Evolutionary conservation across 23 tunicate species (phyloP), one percentile per base, ranked within the genome.

Genomic region (Trididemnum miniatum): DNA sequence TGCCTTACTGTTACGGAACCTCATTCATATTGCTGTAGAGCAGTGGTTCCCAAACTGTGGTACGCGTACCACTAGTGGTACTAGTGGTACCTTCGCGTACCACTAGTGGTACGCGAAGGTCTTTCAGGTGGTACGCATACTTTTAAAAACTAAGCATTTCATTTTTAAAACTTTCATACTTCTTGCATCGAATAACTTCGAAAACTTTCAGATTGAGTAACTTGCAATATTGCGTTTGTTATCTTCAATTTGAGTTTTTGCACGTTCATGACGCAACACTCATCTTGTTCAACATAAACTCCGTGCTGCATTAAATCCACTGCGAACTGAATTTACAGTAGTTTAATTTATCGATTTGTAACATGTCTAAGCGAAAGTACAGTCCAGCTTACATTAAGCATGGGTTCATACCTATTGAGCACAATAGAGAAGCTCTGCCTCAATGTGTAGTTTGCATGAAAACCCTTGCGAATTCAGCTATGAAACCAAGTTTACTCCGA

Each of bases 101-200:
- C n/a, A n/a, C 83, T 39, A 74, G 82, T 77, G 67, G 82, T 80
- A 80, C 63, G 75, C 84, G 76, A 80, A 33, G 29, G 75, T 65
- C 84, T 64, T 80, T 35, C 76, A 82, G 79, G 86, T 82, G 67
- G 86, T 82, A 82, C 78, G 86, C 78, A 71, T 76, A 40, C 65
- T 40, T 44, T n/a, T 76, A 1, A 76, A 50, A 50, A 50, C 30
- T 50, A 39, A 71, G 30, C 76, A 25, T 71, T 71, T 39, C 27
- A 71, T 25, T 27, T 71, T 71, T 71, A 71, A 62, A 62, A 71
- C 76, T 71, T 71, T 71, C 76, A 30, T 5, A 33, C 26, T 64
- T n/a, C n/a, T n/a, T n/a, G n/a, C n/a, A n/a, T 9, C 57, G 18
- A 49, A 18, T 18, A 49, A 20, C 29, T 62, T 22, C 26, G 23